phyloP scores from a whole-genome alignment of 1,140 invertebrate genomes.

The Whitmania pigra region DNA sequence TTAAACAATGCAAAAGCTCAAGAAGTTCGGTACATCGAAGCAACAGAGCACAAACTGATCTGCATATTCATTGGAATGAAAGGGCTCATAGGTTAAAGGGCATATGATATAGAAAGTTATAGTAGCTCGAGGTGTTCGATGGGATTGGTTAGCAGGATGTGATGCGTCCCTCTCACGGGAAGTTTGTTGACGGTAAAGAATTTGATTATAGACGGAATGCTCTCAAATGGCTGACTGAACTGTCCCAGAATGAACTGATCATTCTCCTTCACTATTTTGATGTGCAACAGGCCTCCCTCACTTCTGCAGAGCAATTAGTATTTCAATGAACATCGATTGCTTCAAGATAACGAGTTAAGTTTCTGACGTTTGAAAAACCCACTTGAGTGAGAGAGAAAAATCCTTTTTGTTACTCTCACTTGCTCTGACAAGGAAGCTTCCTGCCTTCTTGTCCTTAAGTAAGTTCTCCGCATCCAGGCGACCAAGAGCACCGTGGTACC shows the following conservation, averaged over 20 bases:
- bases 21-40: no score
- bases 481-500: constrained; percentile 37
- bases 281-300: constrained; percentile 16
- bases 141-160: constrained; percentile 8
- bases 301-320: background rate
- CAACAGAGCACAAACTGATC: no score
- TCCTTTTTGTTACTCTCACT: constrained; percentile 36
- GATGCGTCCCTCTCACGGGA: constrained; percentile 2
- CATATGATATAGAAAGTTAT: constrained; percentile 20
- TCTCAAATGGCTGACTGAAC: constrained; percentile 20
- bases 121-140: constrained; percentile 54
- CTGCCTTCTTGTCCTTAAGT: constrained; percentile 34
- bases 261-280: constrained; percentile 19
- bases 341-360: background rate
- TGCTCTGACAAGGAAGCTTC: constrained; percentile 36
- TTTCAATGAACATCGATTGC: background rate
- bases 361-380: constrained; percentile 20
- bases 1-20: no score
- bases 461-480: constrained; percentile 33
- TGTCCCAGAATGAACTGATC: constrained; percentile 17
- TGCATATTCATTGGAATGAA: no score
- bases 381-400: constrained; percentile 37
- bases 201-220: constrained; percentile 17
- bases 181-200: constrained; percentile 15
- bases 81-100: no score